A percentile compares a stretch with the other conserved stretches of the same genome.
phyloP scores from a whole-genome alignment of 2,113 vertebrate genomes.

The Hippolais icterina region DNA sequence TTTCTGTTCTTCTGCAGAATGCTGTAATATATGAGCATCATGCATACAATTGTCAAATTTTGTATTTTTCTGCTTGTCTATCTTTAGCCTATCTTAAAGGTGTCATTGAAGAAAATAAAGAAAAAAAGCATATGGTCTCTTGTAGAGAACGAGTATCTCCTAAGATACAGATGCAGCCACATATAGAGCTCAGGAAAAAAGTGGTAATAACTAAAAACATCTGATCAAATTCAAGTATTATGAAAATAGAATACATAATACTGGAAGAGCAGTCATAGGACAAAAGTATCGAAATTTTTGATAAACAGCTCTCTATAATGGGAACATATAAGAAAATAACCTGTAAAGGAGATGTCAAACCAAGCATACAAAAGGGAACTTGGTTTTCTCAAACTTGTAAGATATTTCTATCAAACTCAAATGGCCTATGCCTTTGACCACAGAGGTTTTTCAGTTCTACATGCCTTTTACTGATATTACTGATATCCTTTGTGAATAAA shows the following conservation, averaged over 20 bases:
- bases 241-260: not conserved
- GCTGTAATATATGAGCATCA: not conserved
- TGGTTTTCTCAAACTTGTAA: not conserved
- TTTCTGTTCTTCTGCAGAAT: not conserved
- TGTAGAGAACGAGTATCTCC: not conserved
- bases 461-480: not conserved
- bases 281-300: not conserved
- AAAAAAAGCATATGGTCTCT: not conserved
- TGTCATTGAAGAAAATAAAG: not conserved
- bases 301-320: not conserved
- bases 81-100: not conserved
- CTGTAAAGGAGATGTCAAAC: not conserved
- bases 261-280: not conserved
- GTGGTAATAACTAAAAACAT: not conserved
- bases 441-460: not conserved
- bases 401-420: not conserved
- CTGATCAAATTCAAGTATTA: not conserved
- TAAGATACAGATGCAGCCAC: not conserved
- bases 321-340: not conserved
- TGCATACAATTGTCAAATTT: not conserved
- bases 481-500: not conserved
- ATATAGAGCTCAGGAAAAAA: not conserved
- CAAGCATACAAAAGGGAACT: not conserved
- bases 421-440: not conserved
- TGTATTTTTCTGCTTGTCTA: not conserved